A percentile compares a stretch with the other conserved stretches of the same genome.
phyloP scores from a whole-genome alignment of 2,797 vertebrate genomes.

The Coluber constrictor region DNA sequence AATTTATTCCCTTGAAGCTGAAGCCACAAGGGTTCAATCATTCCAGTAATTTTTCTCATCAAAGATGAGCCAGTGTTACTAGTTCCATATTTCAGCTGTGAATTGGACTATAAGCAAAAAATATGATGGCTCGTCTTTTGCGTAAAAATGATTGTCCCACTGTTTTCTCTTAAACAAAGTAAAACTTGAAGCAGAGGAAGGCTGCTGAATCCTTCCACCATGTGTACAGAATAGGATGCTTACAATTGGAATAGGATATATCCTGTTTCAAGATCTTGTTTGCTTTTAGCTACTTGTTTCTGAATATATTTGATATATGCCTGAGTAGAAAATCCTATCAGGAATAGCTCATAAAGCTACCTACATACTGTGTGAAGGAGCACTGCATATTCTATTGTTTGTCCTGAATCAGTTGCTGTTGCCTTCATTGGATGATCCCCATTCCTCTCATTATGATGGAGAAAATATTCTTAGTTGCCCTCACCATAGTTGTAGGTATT shows the following conservation, averaged over 20 bases:
- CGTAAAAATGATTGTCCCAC: not conserved
- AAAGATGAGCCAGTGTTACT: not conserved
- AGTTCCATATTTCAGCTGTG: not conserved
- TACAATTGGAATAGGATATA: not conserved
- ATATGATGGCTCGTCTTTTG: not conserved
- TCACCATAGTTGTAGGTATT: too few species aligned
- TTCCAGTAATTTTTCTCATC: not conserved
- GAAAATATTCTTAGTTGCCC: too few species aligned
- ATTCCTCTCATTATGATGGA: not conserved
- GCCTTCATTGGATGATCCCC: not conserved
- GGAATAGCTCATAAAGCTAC: not conserved
- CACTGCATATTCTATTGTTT: not conserved
- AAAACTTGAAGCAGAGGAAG: not conserved
- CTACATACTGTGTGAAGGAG: not conserved
- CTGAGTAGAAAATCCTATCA: not conserved
- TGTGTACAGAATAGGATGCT: not conserved
- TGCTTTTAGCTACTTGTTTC: not conserved
- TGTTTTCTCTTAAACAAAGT: not conserved
- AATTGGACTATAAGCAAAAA: not conserved
- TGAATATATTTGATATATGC: not conserved
- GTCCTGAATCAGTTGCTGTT: not conserved
- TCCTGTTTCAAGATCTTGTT: not conserved
- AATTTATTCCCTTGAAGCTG: not conserved
- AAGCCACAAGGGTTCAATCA: not conserved
- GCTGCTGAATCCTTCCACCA: not conserved